Evolutionary conservation across 92 coral and sea anemone genomes (phyloP).

Genomic region (Hydrozoanthus gracilis): DNA sequence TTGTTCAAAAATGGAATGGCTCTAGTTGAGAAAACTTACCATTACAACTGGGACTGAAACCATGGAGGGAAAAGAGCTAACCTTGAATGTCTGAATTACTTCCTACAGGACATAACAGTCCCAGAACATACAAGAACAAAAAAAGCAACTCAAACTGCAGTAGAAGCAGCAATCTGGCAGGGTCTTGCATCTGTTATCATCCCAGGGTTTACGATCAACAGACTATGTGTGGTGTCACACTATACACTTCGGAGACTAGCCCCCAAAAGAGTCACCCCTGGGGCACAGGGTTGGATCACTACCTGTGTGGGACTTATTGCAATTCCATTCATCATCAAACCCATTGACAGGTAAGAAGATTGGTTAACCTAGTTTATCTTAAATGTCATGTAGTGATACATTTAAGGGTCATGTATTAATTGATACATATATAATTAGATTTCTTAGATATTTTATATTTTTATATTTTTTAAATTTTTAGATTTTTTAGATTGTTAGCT

Average conservation of each 20-base stretch:
- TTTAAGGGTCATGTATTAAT: no score
- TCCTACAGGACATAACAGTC: conserved; percentile 62
- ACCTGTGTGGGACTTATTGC: conserved; percentile 83
- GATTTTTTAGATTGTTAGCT: no score
- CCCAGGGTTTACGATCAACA: conserved; percentile 97
- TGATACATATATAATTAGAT: no score
- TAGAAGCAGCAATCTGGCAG: conserved; percentile 98
- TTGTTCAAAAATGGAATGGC: no score
- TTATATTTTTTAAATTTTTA: no score
- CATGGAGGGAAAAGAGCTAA: no score
- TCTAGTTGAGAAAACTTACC: no score
- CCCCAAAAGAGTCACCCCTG: conserved; percentile 60
- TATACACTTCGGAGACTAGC: conserved; percentile 69
- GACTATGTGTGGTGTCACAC: conserved; percentile 83
- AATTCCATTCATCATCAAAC: conserved; percentile 93
- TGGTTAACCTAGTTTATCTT: background rate
- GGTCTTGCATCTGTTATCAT: conserved; percentile 96
- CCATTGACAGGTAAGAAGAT: conserved; percentile 90
- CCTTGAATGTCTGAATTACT: background rate
- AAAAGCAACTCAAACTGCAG: conserved; percentile 76
- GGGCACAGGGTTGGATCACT: conserved; percentile 87
- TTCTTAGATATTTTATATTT: no score
- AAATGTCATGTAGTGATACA: no score
- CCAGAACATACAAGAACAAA: conserved; percentile 61
- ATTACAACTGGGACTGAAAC: no score